Percentiles rank a stretch among this genome's conserved stretches.
phyloP scores from a whole-genome alignment of 2,113 vertebrate genomes.

The Ranitomeya variabilis region DNA sequence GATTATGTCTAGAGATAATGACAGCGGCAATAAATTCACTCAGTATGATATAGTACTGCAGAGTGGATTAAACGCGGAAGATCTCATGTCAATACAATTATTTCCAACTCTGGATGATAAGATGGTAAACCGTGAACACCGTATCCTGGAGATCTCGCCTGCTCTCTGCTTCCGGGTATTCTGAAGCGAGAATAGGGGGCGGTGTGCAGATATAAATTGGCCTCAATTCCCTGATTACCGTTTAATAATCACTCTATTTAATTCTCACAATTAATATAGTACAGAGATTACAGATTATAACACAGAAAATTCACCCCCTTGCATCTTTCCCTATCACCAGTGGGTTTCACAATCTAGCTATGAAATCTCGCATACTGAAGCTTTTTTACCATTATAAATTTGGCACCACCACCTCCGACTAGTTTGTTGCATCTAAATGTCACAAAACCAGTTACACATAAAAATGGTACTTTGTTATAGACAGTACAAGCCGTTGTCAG shows the following conservation, averaged over 20 bases:
- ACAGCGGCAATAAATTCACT: not conserved
- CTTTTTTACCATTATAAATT: no score
- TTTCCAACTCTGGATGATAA: not conserved
- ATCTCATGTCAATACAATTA: conserved; percentile 9
- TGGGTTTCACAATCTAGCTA: not conserved
- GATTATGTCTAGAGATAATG: conserved; percentile 15
- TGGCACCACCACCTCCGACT: no score
- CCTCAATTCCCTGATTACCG: no score
- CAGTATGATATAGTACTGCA: conserved; percentile 10
- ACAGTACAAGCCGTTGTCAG: no score
- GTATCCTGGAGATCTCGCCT: not conserved
- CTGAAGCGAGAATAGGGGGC: not conserved
- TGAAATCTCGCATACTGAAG: not conserved
- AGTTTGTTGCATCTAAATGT: no score
- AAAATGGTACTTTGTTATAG: no score
- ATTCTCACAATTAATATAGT: no score
- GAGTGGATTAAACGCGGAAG: conserved; percentile 17
- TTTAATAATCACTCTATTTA: no score
- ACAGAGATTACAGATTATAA: no score
- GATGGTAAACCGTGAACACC: not conserved
- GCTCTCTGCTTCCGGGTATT: not conserved
- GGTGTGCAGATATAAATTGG: not conserved
- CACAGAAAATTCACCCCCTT: not conserved
- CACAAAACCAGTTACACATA: no score
- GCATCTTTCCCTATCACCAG: not conserved